Evolutionary conservation across 64 coral and sea anemone species (phyloP).

Genomic region (Montipora capricornis): DNA sequence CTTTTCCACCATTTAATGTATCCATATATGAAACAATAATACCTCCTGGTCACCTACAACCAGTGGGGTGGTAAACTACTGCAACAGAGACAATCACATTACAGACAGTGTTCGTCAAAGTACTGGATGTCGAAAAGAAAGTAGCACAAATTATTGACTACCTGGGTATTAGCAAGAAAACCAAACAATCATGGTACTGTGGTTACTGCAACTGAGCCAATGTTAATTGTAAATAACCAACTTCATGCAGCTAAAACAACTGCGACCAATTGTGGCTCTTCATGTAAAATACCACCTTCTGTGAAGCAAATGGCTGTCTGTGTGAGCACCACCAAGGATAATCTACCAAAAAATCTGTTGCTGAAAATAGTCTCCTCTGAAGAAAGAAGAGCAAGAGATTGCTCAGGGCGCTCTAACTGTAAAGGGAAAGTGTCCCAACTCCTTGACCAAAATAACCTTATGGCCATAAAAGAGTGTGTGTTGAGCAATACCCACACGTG

Average conservation of each 20-base stretch:
- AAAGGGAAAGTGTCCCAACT: neutral
- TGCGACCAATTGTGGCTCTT: neutral
- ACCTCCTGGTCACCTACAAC: no score
- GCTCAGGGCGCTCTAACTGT: neutral
- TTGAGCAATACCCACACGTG: neutral
- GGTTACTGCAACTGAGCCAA: neutral
- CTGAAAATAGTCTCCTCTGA: neutral
- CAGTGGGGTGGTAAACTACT: no score
- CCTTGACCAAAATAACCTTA: neutral
- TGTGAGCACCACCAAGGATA: neutral
- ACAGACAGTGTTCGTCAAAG: neutral
- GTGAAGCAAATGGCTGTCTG: neutral
- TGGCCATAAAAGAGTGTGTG: neutral
- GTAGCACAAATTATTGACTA: neutral
- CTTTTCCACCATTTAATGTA: no score
- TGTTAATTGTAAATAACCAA: no score
- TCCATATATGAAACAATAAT: no score
- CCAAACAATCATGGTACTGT: neutral
- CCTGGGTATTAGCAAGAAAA: neutral
- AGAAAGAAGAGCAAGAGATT: neutral
- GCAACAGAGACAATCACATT: neutral
- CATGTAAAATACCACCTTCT: neutral
- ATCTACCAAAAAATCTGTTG: neutral
- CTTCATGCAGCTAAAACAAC: no score
- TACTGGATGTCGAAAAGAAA: neutral